phyloP scores from a whole-genome alignment of 2,113 vertebrate genomes.

The Tenebrosternarchus preto region DNA sequence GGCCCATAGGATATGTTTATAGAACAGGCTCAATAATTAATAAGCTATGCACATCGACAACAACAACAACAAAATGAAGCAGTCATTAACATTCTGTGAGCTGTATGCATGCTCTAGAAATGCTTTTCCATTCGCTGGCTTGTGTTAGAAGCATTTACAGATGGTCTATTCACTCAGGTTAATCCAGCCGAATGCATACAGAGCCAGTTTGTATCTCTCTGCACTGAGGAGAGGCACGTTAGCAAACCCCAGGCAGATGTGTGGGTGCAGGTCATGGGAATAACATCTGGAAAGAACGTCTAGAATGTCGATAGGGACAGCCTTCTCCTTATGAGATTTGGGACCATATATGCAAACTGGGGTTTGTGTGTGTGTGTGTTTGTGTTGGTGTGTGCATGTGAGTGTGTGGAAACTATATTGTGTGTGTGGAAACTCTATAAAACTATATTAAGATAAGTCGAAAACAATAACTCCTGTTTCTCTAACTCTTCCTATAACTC shows the following conservation, averaged over 20 bases:
- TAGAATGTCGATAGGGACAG: constrained; percentile 13
- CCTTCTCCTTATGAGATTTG: not conserved
- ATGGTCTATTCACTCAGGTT: constrained; percentile 51
- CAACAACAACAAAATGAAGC: constrained; percentile 12
- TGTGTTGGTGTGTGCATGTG: too few relatives aligned
- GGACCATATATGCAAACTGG: not conserved
- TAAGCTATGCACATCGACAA: not conserved
- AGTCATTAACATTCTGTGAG: constrained; percentile 12
- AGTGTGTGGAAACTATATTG: not conserved
- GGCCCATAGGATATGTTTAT: not conserved
- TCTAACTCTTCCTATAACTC: too few relatives aligned
- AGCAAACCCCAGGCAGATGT: constrained; percentile 60
- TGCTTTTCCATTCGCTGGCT: constrained; percentile 3
- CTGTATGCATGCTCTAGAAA: not conserved
- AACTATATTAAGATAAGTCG: too few relatives aligned
- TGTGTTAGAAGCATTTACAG: constrained; percentile 20
- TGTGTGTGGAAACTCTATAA: not conserved
- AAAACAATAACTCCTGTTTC: too few relatives aligned
- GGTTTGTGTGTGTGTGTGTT: not conserved
- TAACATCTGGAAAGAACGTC: constrained; percentile 61
- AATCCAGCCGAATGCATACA: constrained; percentile 63
- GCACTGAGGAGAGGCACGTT: constrained; percentile 53
- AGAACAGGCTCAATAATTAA: not conserved
- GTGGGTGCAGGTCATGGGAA: constrained; percentile 57
- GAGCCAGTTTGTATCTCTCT: constrained; percentile 44